A percentile compares a stretch with the other conserved stretches of the same genome.
Evolutionary conservation across 2,888 invertebrate genomes (phyloP).

Genomic region (Alloplasta piceator): DNA sequence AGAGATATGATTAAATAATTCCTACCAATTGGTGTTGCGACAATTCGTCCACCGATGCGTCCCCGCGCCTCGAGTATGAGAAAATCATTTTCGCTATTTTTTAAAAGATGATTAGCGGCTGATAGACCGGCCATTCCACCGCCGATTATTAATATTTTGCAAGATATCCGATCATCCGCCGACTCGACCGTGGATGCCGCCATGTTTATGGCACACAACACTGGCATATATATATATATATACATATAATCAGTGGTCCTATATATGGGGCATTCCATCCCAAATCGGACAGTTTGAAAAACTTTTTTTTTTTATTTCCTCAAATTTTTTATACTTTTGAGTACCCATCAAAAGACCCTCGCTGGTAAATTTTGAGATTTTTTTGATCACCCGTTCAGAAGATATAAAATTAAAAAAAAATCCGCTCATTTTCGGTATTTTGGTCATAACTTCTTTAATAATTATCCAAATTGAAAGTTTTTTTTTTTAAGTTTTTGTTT

Average conservation of each 20-base stretch:
- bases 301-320: too few relatives aligned
- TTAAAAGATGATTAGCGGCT: constrained; percentile 92
- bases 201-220: constrained; percentile 76
- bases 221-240: constrained; percentile 24
- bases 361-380: too few relatives aligned
- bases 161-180: constrained; percentile 81
- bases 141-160: constrained; percentile 92
- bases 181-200: constrained; percentile 81
- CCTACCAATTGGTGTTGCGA: constrained; percentile 89
- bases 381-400: too few relatives aligned
- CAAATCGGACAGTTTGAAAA: too few relatives aligned
- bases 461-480: too few relatives aligned
- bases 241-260: background rate
- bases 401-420: too few relatives aligned
- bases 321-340: too few relatives aligned
- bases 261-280: too few relatives aligned
- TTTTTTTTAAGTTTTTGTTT: too few relatives aligned
- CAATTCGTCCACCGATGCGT: constrained; percentile 92
- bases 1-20: constrained; percentile 67
- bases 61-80: constrained; percentile 92
- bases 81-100: constrained; percentile 92
- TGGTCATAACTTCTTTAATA: too few relatives aligned
- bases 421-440: too few relatives aligned
- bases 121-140: constrained; percentile 94
- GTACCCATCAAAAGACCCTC: too few relatives aligned